Conservation (phyloP, 2,113 vertebrate species). For the Vidua macroura region DNA sequence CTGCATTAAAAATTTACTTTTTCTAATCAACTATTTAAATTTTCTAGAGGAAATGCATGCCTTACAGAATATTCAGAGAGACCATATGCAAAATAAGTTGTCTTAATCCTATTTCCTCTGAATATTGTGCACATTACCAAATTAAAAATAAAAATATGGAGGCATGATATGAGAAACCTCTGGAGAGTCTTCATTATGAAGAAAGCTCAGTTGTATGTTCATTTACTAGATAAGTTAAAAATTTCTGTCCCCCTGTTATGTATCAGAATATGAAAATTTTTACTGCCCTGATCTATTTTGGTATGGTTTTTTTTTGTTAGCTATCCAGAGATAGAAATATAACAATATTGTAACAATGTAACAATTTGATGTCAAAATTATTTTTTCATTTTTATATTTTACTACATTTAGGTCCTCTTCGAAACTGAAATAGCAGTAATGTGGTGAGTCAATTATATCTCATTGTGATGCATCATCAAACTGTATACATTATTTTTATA, state of each 20-base stretch:
- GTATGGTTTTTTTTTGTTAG: background rate
- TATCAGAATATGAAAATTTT: background rate
- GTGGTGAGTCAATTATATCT: background rate
- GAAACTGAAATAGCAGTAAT: background rate
- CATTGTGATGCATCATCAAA: background rate
- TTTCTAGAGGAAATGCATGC: background rate
- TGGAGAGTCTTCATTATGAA: background rate
- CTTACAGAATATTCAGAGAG: background rate
- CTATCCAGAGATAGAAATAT: background rate
- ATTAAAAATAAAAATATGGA: background rate
- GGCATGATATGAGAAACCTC: background rate
- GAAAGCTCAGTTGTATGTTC: background rate
- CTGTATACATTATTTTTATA: background rate
- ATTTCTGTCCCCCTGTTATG: background rate
- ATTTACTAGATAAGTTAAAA: background rate
- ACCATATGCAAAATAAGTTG: background rate
- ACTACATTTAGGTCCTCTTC: background rate
- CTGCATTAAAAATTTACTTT: slow-evolving; percentile 6
- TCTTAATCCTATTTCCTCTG: background rate
- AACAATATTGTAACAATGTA: background rate
- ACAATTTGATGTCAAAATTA: background rate
- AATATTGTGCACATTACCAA: background rate
- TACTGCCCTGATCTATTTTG: background rate
- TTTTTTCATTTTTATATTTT: background rate
- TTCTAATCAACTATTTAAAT: background rate